These are phyloP conservation scores for Ametastegia equiseti DNA, from an alignment of 2,888 invertebrate species.

Conservation along the genomic window DNA sequence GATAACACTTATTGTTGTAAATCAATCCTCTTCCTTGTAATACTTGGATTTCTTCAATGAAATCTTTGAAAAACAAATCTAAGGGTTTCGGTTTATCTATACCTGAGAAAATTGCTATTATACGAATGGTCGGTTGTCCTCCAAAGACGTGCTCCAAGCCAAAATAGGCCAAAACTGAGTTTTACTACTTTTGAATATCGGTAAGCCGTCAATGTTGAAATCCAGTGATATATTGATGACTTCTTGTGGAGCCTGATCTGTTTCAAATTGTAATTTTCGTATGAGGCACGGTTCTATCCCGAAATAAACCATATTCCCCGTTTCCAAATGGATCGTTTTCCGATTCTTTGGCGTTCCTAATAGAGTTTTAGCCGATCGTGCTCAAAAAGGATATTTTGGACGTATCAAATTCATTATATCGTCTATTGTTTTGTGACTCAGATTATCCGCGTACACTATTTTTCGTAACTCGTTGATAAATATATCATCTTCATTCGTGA, in stretches of 20 bases:
- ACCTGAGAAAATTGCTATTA: background rate
- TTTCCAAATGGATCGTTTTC: background rate
- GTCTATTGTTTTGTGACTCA: background rate
- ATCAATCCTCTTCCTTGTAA: background rate
- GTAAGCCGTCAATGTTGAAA: background rate
- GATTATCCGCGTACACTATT: background rate
- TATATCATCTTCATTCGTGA: background rate
- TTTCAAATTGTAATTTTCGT: background rate
- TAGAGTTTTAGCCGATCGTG: background rate
- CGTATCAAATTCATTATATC: background rate
- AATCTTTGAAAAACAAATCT: background rate
- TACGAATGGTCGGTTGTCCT: background rate
- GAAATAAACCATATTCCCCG: background rate
- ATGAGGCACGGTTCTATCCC: background rate
- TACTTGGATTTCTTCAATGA: background rate
- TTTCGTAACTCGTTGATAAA: background rate
- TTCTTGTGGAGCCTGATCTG: background rate
- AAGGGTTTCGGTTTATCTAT: background rate
- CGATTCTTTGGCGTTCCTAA: background rate
- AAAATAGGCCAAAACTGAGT: conserved; percentile 2
- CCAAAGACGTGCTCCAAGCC: background rate
- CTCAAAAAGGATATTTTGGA: background rate
- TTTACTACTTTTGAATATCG: background rate
- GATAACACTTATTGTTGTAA: background rate
- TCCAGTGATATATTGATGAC: background rate